Evolutionary conservation across 23 tunicate species (phyloP).

Genomic region (Oikopleura dioica): DNA sequence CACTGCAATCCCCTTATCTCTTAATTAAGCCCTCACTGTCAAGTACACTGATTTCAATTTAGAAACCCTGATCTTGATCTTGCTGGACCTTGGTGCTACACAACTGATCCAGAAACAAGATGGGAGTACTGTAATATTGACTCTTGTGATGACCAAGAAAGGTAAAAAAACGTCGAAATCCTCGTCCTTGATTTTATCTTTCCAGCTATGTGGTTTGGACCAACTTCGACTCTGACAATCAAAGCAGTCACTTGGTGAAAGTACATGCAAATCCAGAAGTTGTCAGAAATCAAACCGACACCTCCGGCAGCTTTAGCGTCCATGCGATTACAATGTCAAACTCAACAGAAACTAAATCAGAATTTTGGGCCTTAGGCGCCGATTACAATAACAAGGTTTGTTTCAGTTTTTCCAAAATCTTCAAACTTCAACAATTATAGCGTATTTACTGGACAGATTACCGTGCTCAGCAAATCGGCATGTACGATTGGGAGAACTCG

Average conservation of each 20-base stretch:
- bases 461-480: not conserved
- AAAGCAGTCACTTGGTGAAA: slow-evolving; percentile 8
- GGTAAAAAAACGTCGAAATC: not conserved
- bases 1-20: too few species aligned
- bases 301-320: slow-evolving; percentile 20
- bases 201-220: not conserved
- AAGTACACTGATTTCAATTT: slow-evolving; percentile 8
- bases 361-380: slow-evolving; percentile 62
- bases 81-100: slow-evolving; percentile 76
- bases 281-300: slow-evolving; percentile 24
- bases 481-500: not conserved
- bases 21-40: too few species aligned
- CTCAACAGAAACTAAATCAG: slow-evolving; percentile 14
- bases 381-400: slow-evolving; percentile 22
- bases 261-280: slow-evolving; percentile 74
- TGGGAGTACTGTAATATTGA: slow-evolving; percentile 61
- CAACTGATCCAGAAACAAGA: slow-evolving; percentile 20
- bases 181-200: not conserved
- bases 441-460: slow-evolving; percentile 7
- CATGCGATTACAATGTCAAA: slow-evolving; percentile 21
- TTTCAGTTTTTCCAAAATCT: too few species aligned
- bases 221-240: not conserved
- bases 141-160: not conserved
- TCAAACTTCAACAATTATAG: too few species aligned
- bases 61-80: slow-evolving; percentile 68